A percentile compares a stretch with the other conserved stretches of the same genome.
Conservation (phyloP, 2,888 invertebrate species). For the Microchrysa polita region DNA sequence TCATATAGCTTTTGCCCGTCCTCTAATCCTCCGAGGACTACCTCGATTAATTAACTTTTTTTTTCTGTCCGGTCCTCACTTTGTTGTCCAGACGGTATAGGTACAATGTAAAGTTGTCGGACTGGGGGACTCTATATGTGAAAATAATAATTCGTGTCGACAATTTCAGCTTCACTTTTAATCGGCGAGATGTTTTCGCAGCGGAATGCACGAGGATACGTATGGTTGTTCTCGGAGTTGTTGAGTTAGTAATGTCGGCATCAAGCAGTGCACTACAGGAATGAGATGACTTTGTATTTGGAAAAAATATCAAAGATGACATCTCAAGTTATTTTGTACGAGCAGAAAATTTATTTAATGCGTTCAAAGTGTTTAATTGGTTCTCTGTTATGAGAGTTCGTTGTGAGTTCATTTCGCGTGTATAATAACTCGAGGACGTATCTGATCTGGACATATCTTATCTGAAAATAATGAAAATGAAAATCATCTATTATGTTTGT, state of each 20-base stretch:
- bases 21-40: neutral
- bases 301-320: slow-evolving; percentile 30
- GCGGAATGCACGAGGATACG: neutral
- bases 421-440: too few species aligned
- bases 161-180: slow-evolving; percentile 31
- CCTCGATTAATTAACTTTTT: slow-evolving; percentile 36
- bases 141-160: slow-evolving; percentile 32
- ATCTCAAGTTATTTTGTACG: slow-evolving; percentile 22
- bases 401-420: neutral
- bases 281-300: neutral
- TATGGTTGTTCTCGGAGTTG: too few species aligned
- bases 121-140: slow-evolving; percentile 6
- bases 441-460: too few species aligned
- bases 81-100: neutral
- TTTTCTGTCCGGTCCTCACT: neutral
- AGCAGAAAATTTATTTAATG: slow-evolving; percentile 34
- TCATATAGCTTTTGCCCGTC: neutral
- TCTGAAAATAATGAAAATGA: neutral
- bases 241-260: neutral
- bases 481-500: slow-evolving; percentile 1
- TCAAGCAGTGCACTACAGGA: too few species aligned
- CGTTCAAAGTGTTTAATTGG: slow-evolving; percentile 29
- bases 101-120: too few species aligned
- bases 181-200: slow-evolving; percentile 10
- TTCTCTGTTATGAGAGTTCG: slow-evolving; percentile 25